These are phyloP conservation scores for Sebastes vulpes DNA, from an alignment of 2,797 vertebrate genomes.

Conservation along the genomic window DNA sequence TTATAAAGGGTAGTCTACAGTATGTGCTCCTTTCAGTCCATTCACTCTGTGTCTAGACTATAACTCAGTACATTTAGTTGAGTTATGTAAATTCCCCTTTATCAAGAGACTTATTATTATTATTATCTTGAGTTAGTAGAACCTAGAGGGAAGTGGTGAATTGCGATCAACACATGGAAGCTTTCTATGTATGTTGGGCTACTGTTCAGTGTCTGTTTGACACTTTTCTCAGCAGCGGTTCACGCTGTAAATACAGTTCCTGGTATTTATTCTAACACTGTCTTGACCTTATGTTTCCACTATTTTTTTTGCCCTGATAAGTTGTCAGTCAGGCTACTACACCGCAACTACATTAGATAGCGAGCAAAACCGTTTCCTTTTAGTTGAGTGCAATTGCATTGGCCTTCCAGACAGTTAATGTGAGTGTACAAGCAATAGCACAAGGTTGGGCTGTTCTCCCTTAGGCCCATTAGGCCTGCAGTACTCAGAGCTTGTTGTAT, in stretches of 20 bases:
- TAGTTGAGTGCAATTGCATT: constrained; percentile 41
- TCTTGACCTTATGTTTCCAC: neutral
- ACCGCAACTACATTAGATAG: constrained; percentile 14
- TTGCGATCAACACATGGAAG: too few species aligned
- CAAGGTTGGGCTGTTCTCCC: constrained; percentile 38
- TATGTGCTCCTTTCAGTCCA: neutral
- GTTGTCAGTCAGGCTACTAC: neutral
- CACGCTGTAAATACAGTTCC: neutral
- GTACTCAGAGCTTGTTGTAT: constrained; percentile 58
- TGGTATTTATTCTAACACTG: neutral
- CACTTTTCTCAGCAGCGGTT: neutral
- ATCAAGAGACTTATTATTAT: neutral
- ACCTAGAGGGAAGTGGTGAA: neutral
- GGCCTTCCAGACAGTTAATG: constrained; percentile 52
- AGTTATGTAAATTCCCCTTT: neutral
- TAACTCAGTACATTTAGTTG: neutral
- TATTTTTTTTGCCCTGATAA: neutral
- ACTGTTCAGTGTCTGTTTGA: neutral
- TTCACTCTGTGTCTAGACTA: neutral
- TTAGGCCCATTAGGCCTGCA: constrained; percentile 67
- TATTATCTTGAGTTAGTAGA: neutral
- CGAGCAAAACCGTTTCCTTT: constrained; percentile 17
- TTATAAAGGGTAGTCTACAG: neutral
- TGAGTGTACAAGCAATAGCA: constrained; percentile 34
- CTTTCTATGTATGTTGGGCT: neutral